A percentile compares a stretch with the other conserved stretches of the same genome.
Conservation (phyloP, 2,888 invertebrate species). For the Heteromurus nitidus region DNA sequence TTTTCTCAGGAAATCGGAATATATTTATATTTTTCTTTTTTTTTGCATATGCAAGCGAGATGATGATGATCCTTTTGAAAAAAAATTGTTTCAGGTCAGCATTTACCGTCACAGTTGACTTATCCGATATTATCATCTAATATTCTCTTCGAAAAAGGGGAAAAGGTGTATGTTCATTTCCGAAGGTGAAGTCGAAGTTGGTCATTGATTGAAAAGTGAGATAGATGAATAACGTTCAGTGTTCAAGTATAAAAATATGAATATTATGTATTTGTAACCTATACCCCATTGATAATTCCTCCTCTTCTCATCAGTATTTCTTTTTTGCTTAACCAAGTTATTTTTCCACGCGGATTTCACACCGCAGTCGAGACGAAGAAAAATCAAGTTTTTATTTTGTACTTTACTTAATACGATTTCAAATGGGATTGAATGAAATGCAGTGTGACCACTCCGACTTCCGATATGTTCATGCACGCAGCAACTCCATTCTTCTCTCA, state of each 20-base stretch:
- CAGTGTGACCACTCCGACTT: constrained; percentile 27
- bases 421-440: constrained; percentile 20
- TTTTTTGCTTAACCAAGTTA: no score
- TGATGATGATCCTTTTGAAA: not conserved
- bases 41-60: not conserved
- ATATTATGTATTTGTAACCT: no score
- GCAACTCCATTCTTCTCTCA: no score
- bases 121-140: not conserved
- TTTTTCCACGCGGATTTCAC: no score
- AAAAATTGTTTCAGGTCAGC: constrained; percentile 48
- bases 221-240: no score
- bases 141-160: not conserved
- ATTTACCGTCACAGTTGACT: constrained; percentile 60
- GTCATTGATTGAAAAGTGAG: constrained; percentile 39
- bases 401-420: no score
- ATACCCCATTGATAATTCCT: no score
- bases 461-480: not conserved
- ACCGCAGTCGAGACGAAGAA: no score
- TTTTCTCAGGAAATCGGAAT: constrained; percentile 25
- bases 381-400: no score
- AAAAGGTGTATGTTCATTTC: not conserved
- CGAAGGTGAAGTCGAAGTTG: not conserved
- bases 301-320: no score
- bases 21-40: no score
- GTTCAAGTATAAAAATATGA: no score